These are phyloP conservation scores for Gymnobelideus leadbeateri DNA, from an alignment of 2,113 vertebrate species.

Conservation along the genomic window DNA sequence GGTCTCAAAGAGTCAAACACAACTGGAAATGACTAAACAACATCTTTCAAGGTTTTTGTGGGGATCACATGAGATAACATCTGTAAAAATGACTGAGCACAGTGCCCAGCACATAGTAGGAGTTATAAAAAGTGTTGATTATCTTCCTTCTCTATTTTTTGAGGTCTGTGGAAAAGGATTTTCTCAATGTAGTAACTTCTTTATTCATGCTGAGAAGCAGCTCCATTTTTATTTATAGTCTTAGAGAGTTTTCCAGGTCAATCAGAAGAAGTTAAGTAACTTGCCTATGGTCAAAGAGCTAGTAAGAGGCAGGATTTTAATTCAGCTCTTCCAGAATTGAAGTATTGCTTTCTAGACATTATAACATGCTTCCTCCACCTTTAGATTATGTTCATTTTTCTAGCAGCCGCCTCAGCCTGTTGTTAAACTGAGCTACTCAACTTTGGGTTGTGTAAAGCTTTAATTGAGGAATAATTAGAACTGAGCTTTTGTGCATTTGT, in stretches of 20 bases:
- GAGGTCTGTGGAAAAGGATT: neutral
- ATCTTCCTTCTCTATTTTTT: too few relatives aligned
- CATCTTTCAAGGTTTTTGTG: too few relatives aligned
- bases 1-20: too few relatives aligned
- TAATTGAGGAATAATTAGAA: neutral
- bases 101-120: too few relatives aligned
- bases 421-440: neutral
- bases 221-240: neutral
- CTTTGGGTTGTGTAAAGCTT: neutral
- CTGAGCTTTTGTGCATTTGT: constrained; percentile 9
- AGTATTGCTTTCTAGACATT: neutral
- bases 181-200: neutral
- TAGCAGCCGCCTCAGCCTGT: neutral
- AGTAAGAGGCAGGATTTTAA: too few relatives aligned
- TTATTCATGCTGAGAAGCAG: neutral
- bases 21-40: too few relatives aligned
- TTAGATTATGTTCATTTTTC: neutral
- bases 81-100: too few relatives aligned
- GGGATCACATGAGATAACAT: too few relatives aligned
- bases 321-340: neutral
- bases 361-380: neutral
- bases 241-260: too few relatives aligned
- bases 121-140: too few relatives aligned
- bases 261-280: neutral
- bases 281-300: neutral